phyloP scores from a whole-genome alignment of 2,888 invertebrate species.

The Onchidella celtica region DNA sequence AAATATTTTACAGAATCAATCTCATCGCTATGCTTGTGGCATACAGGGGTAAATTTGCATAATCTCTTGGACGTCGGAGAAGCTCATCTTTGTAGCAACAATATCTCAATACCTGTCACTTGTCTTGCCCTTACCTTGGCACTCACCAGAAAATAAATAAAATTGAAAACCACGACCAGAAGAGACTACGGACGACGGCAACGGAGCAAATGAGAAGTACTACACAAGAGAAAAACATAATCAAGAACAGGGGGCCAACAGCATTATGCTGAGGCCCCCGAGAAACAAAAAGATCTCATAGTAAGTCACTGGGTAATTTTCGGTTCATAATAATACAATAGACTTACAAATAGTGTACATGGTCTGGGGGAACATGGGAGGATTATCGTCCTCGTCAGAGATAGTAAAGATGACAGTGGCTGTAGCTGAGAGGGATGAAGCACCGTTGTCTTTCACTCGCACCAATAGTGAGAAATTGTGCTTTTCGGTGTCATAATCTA shows the following conservation, averaged over 20 bases:
- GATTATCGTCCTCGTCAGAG: constrained; percentile 55
- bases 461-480: not conserved
- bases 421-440: not conserved
- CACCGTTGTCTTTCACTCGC: not conserved
- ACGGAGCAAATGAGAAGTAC: too few species aligned
- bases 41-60: too few species aligned
- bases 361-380: constrained; percentile 54
- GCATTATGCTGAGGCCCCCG: too few species aligned
- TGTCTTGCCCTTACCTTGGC: too few species aligned
- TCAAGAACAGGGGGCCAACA: too few species aligned
- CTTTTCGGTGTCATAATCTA: not conserved
- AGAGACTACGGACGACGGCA: too few species aligned
- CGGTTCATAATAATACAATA: not conserved
- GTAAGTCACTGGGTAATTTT: not conserved
- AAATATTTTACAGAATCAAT: too few species aligned
- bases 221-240: too few species aligned
- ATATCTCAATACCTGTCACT: not conserved
- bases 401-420: constrained; percentile 39
- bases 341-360: not conserved
- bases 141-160: too few species aligned
- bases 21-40: too few species aligned
- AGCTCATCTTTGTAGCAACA: not conserved
- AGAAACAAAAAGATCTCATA: not conserved
- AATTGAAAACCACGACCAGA: too few species aligned
- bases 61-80: not conserved